A percentile compares a stretch with the other conserved stretches of the same genome.
Conservation (phyloP, 2,797 vertebrate species). For the Otus scops region DNA sequence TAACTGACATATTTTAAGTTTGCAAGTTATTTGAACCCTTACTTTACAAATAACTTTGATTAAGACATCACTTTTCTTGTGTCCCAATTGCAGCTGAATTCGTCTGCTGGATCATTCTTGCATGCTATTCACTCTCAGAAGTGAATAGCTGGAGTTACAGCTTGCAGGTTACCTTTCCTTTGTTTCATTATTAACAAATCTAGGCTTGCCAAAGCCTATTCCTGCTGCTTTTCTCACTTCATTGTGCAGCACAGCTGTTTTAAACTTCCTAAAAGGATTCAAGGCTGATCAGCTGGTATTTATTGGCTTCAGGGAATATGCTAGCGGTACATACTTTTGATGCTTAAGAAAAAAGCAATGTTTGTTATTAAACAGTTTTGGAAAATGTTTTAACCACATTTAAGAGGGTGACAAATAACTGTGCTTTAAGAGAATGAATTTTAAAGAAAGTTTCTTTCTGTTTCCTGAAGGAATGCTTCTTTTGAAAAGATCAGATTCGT, state of each 20-base stretch:
- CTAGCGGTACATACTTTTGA: conserved; percentile 1
- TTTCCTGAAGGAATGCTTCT: conserved; percentile 30
- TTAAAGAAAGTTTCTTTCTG: neutral
- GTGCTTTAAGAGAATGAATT: conserved; percentile 14
- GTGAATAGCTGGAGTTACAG: neutral
- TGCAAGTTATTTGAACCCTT: neutral
- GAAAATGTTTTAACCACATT: conserved; percentile 15
- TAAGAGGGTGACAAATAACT: conserved; percentile 33
- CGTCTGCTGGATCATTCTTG: neutral
- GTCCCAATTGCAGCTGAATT: neutral
- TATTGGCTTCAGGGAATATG: conserved; percentile 15
- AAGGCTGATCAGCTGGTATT: conserved; percentile 44
- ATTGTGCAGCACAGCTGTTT: conserved; percentile 45
- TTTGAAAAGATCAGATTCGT: conserved; percentile 45
- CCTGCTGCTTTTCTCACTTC: conserved; percentile 28
- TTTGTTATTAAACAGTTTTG: conserved; percentile 46
- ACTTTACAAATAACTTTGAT: neutral
- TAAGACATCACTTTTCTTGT: neutral
- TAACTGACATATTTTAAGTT: neutral
- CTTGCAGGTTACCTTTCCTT: conserved; percentile 19
- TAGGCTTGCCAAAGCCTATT: neutral
- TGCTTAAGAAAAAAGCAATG: conserved; percentile 8
- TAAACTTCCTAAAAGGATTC: conserved; percentile 41
- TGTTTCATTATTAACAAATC: neutral
- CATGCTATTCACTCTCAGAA: neutral